A percentile compares a stretch with the other conserved stretches of the same genome.
Evolutionary conservation across 2,888 invertebrate genomes (phyloP).

Genomic region (Frankliniella intonsa): DNA sequence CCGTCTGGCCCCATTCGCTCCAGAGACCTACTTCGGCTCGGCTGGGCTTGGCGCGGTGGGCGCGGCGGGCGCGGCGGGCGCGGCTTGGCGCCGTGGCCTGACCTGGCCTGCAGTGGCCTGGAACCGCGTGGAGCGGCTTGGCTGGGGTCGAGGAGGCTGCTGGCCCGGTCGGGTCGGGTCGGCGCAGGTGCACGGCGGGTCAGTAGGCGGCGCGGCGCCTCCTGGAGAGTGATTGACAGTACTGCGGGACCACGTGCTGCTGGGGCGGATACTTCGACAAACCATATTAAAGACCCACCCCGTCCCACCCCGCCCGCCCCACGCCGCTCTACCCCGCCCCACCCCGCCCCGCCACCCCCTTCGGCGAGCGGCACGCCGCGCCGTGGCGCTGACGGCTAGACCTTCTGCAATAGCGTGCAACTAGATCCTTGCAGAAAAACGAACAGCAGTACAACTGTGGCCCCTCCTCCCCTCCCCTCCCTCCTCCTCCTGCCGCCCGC

Average conservation of each 20-base stretch:
- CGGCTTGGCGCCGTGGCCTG: background rate
- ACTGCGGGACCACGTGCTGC: no score
- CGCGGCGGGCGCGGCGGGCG: background rate
- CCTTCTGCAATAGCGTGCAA: slow-evolving; percentile 12
- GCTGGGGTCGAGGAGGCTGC: no score
- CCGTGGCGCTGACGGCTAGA: background rate
- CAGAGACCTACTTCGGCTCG: slow-evolving; percentile 16
- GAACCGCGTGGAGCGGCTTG: no score
- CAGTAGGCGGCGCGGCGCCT: no score
- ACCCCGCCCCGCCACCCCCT: background rate
- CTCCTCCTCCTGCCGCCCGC: background rate
- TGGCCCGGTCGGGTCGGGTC: no score
- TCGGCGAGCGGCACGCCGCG: background rate
- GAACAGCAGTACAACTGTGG: background rate
- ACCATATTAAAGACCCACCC: no score
- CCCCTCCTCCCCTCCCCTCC: background rate
- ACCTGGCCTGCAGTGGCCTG: background rate
- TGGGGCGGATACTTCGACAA: no score
- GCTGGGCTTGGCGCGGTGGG: background rate
- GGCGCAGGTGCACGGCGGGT: no score
- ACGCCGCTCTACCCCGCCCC: background rate
- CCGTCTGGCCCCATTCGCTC: slow-evolving; percentile 1
- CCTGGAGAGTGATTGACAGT: no score
- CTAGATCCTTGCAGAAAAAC: background rate
- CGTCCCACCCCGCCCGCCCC: no score